Percentiles rank a stretch among this genome's conserved stretches.
Evolutionary conservation across 2,797 vertebrate species (phyloP).

Genomic region (Pseudochromis fuscus): DNA sequence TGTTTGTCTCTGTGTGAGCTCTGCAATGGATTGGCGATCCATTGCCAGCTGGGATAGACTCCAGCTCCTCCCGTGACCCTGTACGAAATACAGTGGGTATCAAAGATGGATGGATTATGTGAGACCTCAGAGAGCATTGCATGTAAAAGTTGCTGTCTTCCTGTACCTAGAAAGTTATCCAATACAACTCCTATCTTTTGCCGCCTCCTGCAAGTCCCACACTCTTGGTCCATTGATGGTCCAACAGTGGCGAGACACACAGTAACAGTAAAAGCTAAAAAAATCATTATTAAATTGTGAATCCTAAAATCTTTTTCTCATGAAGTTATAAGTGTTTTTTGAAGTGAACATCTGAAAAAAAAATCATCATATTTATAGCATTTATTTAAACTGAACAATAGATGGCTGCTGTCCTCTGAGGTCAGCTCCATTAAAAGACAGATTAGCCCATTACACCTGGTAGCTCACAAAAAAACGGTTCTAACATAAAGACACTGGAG

Average conservation of each 20-base stretch:
- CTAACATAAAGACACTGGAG: background rate
- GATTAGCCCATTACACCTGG: background rate
- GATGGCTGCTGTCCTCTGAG: background rate
- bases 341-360: background rate
- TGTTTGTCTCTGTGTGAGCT: too few relatives aligned
- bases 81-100: too few relatives aligned
- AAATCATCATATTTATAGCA: slow-evolving; percentile 9
- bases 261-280: background rate
- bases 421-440: slow-evolving; percentile 18
- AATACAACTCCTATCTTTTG: background rate
- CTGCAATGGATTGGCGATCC: too few relatives aligned
- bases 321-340: background rate
- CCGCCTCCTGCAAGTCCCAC: background rate
- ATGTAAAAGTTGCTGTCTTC: background rate
- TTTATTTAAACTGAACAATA: slow-evolving; percentile 17
- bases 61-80: too few relatives aligned
- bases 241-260: background rate
- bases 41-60: too few relatives aligned
- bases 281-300: background rate
- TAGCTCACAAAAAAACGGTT: slow-evolving; percentile 5
- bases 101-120: too few relatives aligned
- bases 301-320: background rate
- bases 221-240: background rate
- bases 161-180: background rate
- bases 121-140: too few relatives aligned